These are phyloP conservation scores for Lepisosteus oculatus DNA, from an alignment of 2,113 vertebrate genomes.

Conservation along the genomic window DNA sequence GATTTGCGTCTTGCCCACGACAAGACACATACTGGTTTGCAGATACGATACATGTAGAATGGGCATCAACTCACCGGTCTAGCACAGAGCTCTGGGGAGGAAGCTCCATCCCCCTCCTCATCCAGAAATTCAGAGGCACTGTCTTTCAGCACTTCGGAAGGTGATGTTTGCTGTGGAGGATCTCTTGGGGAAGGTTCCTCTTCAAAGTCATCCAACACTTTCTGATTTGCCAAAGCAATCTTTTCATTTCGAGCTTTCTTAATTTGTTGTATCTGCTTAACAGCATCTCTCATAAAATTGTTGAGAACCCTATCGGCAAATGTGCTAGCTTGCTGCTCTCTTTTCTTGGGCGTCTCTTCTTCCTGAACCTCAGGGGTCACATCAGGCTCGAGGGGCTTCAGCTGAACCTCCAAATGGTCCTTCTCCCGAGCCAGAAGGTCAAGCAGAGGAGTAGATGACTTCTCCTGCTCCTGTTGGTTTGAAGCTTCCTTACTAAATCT, in stretches of 20 bases:
- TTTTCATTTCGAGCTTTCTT: constrained; percentile 80
- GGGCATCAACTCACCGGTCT: constrained; percentile 75
- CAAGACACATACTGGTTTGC: no score
- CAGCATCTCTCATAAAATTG: constrained; percentile 76
- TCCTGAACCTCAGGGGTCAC: constrained; percentile 21
- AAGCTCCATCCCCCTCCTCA: constrained; percentile 81
- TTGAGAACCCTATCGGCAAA: constrained; percentile 78
- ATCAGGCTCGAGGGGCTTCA: constrained; percentile 40
- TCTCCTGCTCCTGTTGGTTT: constrained; percentile 34
- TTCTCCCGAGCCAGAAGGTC: constrained; percentile 71
- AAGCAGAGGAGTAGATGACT: constrained; percentile 60
- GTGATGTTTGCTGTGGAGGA: constrained; percentile 31
- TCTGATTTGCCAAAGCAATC: constrained; percentile 65
- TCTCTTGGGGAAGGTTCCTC: constrained; percentile 23
- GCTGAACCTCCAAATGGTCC: constrained; percentile 60
- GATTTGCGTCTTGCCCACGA: no score
- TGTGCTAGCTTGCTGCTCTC: constrained; percentile 59
- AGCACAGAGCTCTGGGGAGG: constrained; percentile 86
- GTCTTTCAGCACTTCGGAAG: constrained; percentile 46
- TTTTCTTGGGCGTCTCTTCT: constrained; percentile 43
- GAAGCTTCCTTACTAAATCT: background rate
- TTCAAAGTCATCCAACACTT: constrained; percentile 33
- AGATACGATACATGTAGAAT: no score
- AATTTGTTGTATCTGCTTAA: constrained; percentile 79
- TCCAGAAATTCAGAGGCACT: constrained; percentile 67